A percentile compares a stretch with the other conserved stretches of the same genome.
phyloP scores from a whole-genome alignment of 2,888 invertebrate genomes.

The Agriotes lineatus region DNA sequence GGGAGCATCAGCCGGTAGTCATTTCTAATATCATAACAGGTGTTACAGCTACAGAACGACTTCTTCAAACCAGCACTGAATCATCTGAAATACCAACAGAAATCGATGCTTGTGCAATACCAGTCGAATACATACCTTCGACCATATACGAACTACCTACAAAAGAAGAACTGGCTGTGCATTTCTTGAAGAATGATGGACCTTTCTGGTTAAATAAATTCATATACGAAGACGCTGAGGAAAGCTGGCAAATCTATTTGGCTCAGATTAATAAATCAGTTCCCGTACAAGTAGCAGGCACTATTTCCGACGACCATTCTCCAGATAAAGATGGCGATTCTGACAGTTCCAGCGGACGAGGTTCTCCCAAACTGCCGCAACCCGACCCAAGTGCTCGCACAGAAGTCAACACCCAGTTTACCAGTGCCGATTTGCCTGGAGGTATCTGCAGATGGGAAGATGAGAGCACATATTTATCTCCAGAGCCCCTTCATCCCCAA shows the following conservation, averaged over 20 bases:
- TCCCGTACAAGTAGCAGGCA: conserved; percentile 45
- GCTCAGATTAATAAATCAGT: conserved; percentile 65
- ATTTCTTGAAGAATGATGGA: conserved; percentile 65
- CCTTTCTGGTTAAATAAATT: conserved; percentile 74
- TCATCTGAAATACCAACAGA: not conserved
- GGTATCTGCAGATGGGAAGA: conserved; percentile 87
- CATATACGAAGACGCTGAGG: conserved; percentile 77
- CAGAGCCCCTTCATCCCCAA: conserved; percentile 65
- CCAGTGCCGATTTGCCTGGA: conserved; percentile 81
- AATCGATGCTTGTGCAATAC: not conserved
- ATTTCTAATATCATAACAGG: not conserved
- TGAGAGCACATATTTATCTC: conserved; percentile 81
- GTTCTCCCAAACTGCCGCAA: conserved; percentile 46
- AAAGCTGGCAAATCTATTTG: conserved; percentile 70
- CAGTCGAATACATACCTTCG: conserved; percentile 4
- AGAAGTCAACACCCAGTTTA: conserved; percentile 71
- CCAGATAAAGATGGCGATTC: conserved; percentile 73
- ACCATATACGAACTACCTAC: conserved; percentile 26
- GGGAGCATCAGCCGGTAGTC: not conserved
- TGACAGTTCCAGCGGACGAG: conserved; percentile 71
- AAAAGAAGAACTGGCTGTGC: conserved; percentile 49
- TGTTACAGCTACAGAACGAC: not conserved
- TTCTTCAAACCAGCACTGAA: not conserved
- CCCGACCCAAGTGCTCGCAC: conserved; percentile 32
- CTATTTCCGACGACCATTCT: conserved; percentile 53